Evolutionary conservation across 1,140 invertebrate genomes (phyloP).

Genomic region (Asobara japonica): DNA sequence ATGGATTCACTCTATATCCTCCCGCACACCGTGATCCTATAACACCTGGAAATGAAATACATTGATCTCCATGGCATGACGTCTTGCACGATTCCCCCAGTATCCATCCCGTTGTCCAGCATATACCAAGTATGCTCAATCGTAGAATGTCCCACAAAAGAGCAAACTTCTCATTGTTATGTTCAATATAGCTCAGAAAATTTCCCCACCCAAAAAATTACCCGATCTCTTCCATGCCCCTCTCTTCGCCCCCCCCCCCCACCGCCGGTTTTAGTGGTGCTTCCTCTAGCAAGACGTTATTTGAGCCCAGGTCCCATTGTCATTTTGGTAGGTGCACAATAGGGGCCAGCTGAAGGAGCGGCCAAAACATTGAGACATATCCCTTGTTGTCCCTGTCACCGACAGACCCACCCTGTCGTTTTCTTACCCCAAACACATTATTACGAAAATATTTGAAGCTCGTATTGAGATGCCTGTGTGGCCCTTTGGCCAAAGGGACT

Average conservation of each 20-base stretch:
- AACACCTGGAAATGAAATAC: constrained; percentile 8
- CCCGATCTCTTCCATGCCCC: background rate
- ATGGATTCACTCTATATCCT: background rate
- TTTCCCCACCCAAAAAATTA: background rate
- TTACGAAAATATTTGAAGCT: constrained; percentile 63
- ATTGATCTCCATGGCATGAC: background rate
- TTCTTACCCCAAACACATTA: constrained; percentile 45
- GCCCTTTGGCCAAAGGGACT: background rate
- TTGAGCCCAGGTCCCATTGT: constrained; percentile 54
- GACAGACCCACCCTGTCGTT: constrained; percentile 44
- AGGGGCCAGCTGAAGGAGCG: constrained; percentile 63
- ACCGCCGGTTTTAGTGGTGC: background rate
- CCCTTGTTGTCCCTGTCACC: constrained; percentile 59
- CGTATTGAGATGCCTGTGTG: constrained; percentile 30
- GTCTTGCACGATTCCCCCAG: background rate
- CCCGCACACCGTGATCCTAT: background rate
- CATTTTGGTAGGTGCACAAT: constrained; percentile 44
- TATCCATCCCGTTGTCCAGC: background rate
- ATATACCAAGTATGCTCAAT: background rate
- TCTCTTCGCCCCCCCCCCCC: background rate
- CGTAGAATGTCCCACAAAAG: constrained; percentile 1
- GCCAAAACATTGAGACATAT: constrained; percentile 66
- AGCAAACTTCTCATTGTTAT: constrained; percentile 1
- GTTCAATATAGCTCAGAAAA: background rate
- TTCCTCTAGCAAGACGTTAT: constrained; percentile 52